Percentiles rank a stretch among this genome's conserved stretches.
Conservation (phyloP, 2,888 invertebrate genomes). For the Aphidoletes aphidimyza region DNA sequence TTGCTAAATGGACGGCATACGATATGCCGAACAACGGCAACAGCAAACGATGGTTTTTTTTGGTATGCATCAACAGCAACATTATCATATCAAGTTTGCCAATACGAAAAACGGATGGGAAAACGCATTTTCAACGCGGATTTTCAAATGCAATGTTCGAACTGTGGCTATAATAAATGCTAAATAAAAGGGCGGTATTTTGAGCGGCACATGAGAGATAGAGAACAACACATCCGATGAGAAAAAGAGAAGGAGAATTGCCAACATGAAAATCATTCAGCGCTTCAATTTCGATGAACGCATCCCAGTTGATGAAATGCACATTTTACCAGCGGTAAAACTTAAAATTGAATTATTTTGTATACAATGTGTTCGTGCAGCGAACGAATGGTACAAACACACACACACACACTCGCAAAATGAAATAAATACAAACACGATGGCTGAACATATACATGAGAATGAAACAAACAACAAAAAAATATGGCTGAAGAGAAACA, state of each 20-base stretch:
- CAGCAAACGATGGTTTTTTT: no score
- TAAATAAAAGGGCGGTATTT: conserved; percentile 27
- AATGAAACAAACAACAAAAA: neutral
- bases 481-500: neutral
- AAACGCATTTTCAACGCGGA: neutral
- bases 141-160: conserved; percentile 26
- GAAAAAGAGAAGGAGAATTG: no score
- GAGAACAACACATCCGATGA: no score
- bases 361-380: neutral
- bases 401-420: neutral
- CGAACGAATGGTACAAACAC: neutral
- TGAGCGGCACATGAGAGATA: no score
- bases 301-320: conserved; percentile 43
- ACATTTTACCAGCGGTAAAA: conserved; percentile 41
- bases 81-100: no score
- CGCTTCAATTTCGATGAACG: neutral
- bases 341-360: conserved; percentile 6
- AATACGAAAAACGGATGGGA: neutral
- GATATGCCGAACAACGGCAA: no score
- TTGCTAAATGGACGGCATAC: conserved; percentile 51
- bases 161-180: conserved; percentile 37
- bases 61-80: no score
- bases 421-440: neutral
- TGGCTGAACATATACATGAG: neutral
- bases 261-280: no score